Percentiles rank a stretch among this genome's conserved stretches.
Conservation (phyloP, 2,888 invertebrate genomes). For the Toxonevra muliebris region DNA sequence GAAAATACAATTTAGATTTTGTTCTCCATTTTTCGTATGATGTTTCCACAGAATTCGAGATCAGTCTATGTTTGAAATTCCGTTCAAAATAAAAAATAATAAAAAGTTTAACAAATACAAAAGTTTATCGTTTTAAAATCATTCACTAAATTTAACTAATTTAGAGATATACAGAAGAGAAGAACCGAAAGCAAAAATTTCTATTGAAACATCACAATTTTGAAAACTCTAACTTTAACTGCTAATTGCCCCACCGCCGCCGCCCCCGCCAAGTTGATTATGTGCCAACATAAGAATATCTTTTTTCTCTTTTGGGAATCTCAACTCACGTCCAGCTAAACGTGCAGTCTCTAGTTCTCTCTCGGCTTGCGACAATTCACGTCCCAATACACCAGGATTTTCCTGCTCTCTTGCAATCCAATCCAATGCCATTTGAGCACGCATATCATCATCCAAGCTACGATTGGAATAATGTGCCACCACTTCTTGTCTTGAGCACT, state of each 20-base stretch:
- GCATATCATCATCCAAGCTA: slow-evolving; percentile 93
- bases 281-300: slow-evolving; percentile 91
- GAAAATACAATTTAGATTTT: not conserved
- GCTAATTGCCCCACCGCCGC: slow-evolving; percentile 53
- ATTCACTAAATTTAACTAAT: too few species aligned
- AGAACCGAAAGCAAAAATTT: slow-evolving; percentile 13
- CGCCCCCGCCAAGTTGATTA: slow-evolving; percentile 75
- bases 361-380: slow-evolving; percentile 85
- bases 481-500: slow-evolving; percentile 92
- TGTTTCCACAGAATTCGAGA: slow-evolving; percentile 10
- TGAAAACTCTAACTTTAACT: slow-evolving; percentile 39
- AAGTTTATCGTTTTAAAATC: not conserved
- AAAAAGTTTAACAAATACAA: slow-evolving; percentile 15
- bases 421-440: slow-evolving; percentile 94
- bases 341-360: slow-evolving; percentile 86
- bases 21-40: not conserved
- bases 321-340: slow-evolving; percentile 86
- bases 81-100: slow-evolving; percentile 12
- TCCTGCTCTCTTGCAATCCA: slow-evolving; percentile 89
- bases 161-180: not conserved
- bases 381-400: slow-evolving; percentile 77
- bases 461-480: slow-evolving; percentile 94
- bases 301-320: slow-evolving; percentile 95
- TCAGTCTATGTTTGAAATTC: not conserved
- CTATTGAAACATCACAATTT: slow-evolving; percentile 11